Percentiles rank a stretch among this genome's conserved stretches.
phyloP scores from a whole-genome alignment of 2,888 invertebrate species.

The Tetrapedia diversipes region DNA sequence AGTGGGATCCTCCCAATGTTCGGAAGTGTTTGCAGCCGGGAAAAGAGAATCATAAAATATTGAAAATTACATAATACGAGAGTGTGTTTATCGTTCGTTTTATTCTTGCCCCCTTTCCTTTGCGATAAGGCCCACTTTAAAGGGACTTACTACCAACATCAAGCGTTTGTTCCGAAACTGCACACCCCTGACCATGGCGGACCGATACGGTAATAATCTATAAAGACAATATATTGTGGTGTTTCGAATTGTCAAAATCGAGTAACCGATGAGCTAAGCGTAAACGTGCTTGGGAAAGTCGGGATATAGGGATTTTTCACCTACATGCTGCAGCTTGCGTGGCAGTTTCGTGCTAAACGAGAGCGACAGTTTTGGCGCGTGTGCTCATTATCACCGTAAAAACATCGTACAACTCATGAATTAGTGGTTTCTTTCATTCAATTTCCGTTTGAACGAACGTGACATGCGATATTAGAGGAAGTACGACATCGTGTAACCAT shows the following conservation, averaged over 20 bases:
- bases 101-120: conserved; percentile 29
- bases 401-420: not conserved
- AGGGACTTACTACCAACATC: conserved; percentile 65
- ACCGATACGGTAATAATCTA: conserved; percentile 52
- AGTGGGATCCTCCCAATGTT: conserved; percentile 70
- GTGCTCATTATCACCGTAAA: conserved; percentile 14
- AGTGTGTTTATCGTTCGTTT: conserved; percentile 37
- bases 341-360: conserved; percentile 48
- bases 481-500: not conserved
- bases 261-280: conserved; percentile 30
- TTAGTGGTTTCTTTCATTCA: not conserved
- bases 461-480: not conserved
- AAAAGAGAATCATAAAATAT: conserved; percentile 47
- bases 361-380: conserved; percentile 64
- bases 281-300: conserved; percentile 27
- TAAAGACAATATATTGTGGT: conserved; percentile 26
- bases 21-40: conserved; percentile 43
- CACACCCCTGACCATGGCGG: conserved; percentile 69
- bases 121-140: conserved; percentile 62
- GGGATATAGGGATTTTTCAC: conserved; percentile 48
- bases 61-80: conserved; percentile 65
- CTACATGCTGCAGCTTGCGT: conserved; percentile 52
- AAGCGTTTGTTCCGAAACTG: conserved; percentile 47
- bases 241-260: conserved; percentile 28
- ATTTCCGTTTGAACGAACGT: not conserved